Evolutionary conservation across 1,140 invertebrate species (phyloP).

Genomic region (Zaprionus ghesquierei): DNA sequence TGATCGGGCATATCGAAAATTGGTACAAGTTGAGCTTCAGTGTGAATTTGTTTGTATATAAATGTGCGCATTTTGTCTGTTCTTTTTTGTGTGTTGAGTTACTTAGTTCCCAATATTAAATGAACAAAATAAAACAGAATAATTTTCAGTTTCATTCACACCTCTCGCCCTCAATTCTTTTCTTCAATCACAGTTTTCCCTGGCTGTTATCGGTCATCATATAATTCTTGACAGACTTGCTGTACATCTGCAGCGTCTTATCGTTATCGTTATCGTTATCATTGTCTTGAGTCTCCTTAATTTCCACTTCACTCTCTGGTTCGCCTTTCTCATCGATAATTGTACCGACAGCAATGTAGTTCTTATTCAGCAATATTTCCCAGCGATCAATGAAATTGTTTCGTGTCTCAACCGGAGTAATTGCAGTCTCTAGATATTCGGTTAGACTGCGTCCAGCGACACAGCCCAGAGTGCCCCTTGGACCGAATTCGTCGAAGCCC

Average conservation of each 20-base stretch:
- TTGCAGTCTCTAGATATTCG: conserved; percentile 23
- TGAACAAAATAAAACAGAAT: not conserved
- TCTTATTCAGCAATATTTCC: conserved; percentile 23
- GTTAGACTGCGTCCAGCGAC: conserved; percentile 51
- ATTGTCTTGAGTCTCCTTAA: not conserved
- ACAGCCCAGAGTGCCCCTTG: conserved; percentile 10
- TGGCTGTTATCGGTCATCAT: not conserved
- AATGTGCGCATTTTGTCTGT: too few relatives aligned
- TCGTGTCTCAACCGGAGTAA: not conserved
- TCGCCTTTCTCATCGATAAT: conserved; percentile 15
- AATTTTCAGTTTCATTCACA: not conserved
- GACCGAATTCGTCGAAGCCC: conserved; percentile 18
- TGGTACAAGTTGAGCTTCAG: too few relatives aligned
- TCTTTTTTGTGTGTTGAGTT: too few relatives aligned
- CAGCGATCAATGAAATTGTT: conserved; percentile 37
- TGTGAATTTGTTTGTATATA: too few relatives aligned
- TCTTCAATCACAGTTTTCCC: not conserved
- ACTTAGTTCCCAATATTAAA: not conserved
- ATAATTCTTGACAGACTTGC: not conserved
- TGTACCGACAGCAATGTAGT: conserved; percentile 41
- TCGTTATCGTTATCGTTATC: not conserved
- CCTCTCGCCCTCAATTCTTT: not conserved
- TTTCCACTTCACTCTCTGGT: not conserved
- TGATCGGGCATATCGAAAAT: too few relatives aligned
- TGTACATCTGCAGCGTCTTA: not conserved